Percentiles rank a stretch among this genome's conserved stretches.
phyloP scores from a whole-genome alignment of 2,113 vertebrate species.

The Gobius niger region DNA sequence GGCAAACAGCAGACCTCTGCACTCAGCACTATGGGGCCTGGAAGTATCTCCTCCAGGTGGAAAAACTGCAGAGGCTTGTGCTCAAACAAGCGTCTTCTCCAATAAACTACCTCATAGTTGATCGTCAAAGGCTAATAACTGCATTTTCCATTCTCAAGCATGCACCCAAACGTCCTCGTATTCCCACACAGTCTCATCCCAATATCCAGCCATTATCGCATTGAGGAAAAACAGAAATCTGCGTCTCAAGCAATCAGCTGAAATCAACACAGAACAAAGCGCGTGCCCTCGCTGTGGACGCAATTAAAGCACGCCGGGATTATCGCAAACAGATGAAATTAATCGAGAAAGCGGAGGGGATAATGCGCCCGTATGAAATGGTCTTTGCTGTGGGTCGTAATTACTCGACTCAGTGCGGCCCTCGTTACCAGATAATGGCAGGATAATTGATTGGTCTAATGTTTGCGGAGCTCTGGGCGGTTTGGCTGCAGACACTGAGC shows the following conservation, averaged over 20 bases:
- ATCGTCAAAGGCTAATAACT: no score
- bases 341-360: conserved; percentile 60
- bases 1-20: no score
- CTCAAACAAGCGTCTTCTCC: no score
- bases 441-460: conserved; percentile 80
- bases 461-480: conserved; percentile 62
- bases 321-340: conserved; percentile 77
- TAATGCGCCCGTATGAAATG: conserved; percentile 62
- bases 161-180: no score
- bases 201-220: neutral
- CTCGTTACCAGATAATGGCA: conserved; percentile 75
- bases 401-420: conserved; percentile 76
- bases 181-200: no score
- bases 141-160: no score
- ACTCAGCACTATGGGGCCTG: no score
- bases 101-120: no score
- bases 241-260: neutral
- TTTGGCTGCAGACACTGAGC: conserved; percentile 65
- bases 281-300: conserved; percentile 31
- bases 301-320: conserved; percentile 76
- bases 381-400: conserved; percentile 77
- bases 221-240: neutral
- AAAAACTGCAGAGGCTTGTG: no score
- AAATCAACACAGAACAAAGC: neutral
- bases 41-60: no score